Percentiles rank a stretch among this genome's conserved stretches.
These are phyloP conservation scores for Mohoua ochrocephala DNA, from an alignment of 2,113 vertebrate genomes.

Conservation along the genomic window DNA sequence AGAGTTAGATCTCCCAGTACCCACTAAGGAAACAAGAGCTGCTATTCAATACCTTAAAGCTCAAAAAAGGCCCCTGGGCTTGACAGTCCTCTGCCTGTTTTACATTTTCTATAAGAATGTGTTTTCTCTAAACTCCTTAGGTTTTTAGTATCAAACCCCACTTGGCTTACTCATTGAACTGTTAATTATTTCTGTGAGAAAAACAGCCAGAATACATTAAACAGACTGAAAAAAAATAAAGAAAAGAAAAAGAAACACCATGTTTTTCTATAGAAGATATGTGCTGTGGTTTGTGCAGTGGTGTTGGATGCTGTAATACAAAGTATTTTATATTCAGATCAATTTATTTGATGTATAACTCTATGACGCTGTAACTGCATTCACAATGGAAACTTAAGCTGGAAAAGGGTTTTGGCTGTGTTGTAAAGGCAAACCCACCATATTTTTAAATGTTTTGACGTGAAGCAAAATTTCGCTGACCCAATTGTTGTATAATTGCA, in stretches of 20 bases:
- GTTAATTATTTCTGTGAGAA: not conserved
- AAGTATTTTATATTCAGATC: not conserved
- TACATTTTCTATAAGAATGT: not conserved
- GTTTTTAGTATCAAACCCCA: not conserved
- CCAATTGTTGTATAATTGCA: not conserved
- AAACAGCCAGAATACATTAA: not conserved
- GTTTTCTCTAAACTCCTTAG: not conserved
- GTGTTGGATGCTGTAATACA: not conserved
- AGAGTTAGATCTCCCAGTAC: not conserved
- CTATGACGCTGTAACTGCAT: not conserved
- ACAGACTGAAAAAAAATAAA: not conserved
- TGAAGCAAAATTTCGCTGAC: not conserved
- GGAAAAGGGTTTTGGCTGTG: not conserved
- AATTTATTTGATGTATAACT: not conserved
- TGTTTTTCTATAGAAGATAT: not conserved
- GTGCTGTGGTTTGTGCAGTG: not conserved
- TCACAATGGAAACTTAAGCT: not conserved
- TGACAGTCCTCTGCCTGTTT: not conserved
- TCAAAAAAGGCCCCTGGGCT: not conserved
- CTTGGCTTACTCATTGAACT: not conserved
- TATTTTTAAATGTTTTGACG: not conserved
- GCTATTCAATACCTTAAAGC: constrained; percentile 14
- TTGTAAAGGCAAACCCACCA: not conserved
- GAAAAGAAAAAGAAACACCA: rapidly evolving
- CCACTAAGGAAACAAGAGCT: not conserved